Evolutionary conservation across 2,888 invertebrate genomes (phyloP), one percentile per base, ranked within the genome.

Genomic region (Caenorhabditis parvicauda): DNA sequence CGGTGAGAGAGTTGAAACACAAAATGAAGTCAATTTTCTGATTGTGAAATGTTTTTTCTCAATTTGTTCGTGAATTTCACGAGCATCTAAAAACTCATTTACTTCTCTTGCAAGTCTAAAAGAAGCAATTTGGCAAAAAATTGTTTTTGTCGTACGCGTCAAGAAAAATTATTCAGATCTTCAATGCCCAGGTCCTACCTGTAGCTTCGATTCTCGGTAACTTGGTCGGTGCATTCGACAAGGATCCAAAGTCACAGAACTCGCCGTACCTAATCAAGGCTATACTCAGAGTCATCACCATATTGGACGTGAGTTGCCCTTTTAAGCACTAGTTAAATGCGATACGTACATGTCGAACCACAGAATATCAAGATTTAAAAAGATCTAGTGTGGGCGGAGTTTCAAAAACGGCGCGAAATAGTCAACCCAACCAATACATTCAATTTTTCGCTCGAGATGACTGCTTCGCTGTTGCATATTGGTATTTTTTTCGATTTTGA

Each of bases 241-340:
- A 76, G 43, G 72, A 70, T 29, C 86, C 87, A 7, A 70, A 70
- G 53, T 90, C 90, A 0, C 87, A 88, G 68, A 94, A 96, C 84
- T 96, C 96, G 82, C 95, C 96, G 83, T 96, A 98, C 81, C 88
- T 91, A 6, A 98, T 98, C 93, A 95, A 93, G 86, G 89, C 89
- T 87, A 80, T 76, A 28, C 73, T 81, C 63, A 59, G 81, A 22
- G 57, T 64, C 21, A 64, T 81, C 52, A 63, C 59, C 48, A 57
- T 77, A 43, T 57, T 77, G 19, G 76, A 79, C 38, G 75, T 74
- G 50, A 37, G 66, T 41, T 22, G 39, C 22, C 24, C 24, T n/a
- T n/a, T n/a, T n/a, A n/a, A n/a, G n/a, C n/a, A n/a, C n/a, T n/a
- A n/a, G n/a, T n/a, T n/a, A n/a, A n/a, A n/a, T n/a, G n/a, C n/a